Conservation (phyloP, 2,113 vertebrate species). For the Hystrix cristata region DNA sequence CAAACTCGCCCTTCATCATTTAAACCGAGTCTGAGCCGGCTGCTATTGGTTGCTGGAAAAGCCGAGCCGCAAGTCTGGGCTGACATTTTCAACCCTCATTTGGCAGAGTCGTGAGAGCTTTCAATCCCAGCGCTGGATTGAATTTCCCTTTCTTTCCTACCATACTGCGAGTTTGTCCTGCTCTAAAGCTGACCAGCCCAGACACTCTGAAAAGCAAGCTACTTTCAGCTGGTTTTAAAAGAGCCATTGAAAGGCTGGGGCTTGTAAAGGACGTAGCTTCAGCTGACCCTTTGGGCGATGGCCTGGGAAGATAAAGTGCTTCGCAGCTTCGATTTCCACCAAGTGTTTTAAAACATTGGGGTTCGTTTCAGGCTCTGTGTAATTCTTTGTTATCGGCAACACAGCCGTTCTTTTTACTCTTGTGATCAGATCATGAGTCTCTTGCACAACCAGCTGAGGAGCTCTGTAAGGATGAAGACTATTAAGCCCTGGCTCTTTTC, state of each 20-base stretch:
- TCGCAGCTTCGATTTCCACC: constrained; percentile 62
- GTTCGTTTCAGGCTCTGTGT: constrained; percentile 29
- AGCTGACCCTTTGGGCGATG: constrained; percentile 55
- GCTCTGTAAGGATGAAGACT: constrained; percentile 54
- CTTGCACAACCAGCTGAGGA: constrained; percentile 68
- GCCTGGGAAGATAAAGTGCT: constrained; percentile 68
- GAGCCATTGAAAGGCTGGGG: constrained; percentile 55
- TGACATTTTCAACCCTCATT: not conserved
- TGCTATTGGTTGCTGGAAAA: not conserved
- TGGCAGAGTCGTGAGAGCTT: constrained; percentile 40
- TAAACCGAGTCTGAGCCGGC: not conserved
- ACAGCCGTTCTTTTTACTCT: not conserved
- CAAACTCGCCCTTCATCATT: constrained; percentile 58
- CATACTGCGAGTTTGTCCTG: constrained; percentile 42
- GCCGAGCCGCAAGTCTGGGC: not conserved
- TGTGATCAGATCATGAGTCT: constrained; percentile 68
- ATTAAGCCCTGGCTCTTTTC: not conserved
- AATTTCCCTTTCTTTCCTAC: constrained; percentile 69
- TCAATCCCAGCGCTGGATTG: constrained; percentile 42
- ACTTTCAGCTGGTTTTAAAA: constrained; percentile 42
- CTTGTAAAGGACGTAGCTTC: constrained; percentile 67
- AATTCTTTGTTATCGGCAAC: constrained; percentile 56
- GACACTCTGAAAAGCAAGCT: constrained; percentile 64
- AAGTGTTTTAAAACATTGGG: constrained; percentile 64
- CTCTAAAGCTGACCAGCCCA: constrained; percentile 52